Conservation (phyloP, 2,113 vertebrate species). For the Onychorhynchus coronatus region DNA sequence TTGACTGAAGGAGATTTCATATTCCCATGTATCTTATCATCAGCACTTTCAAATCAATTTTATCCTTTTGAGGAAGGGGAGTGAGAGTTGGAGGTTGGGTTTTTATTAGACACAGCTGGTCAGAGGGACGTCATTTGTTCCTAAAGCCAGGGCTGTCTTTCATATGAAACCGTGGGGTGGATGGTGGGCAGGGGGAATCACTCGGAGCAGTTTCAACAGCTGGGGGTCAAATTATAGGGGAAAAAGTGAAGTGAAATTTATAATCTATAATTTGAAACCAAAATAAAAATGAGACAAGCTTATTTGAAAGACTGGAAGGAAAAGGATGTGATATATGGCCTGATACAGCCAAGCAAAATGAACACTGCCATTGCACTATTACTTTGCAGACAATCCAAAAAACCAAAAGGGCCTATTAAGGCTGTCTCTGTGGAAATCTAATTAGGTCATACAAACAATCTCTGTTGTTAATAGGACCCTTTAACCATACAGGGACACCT, state of each 20-base stretch:
- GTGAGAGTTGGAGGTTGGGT: neutral
- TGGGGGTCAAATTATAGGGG: conserved; percentile 59
- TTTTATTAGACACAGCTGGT: conserved; percentile 59
- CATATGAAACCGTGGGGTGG: conserved; percentile 5
- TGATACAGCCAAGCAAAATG: conserved; percentile 64
- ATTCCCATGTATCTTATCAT: conserved; percentile 35
- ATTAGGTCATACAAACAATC: conserved; percentile 47
- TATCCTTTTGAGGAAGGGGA: conserved; percentile 35
- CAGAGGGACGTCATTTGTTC: conserved; percentile 20
- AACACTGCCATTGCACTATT: conserved; percentile 37
- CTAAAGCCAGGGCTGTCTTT: conserved; percentile 28
- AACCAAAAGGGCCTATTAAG: conserved; percentile 47
- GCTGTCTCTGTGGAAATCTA: conserved; percentile 51
- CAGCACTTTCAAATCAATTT: conserved; percentile 9
- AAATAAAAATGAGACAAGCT: conserved; percentile 42
- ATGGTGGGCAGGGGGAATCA: conserved; percentile 13
- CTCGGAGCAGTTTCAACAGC: conserved; percentile 46
- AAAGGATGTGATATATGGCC: conserved; percentile 50
- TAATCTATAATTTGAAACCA: conserved; percentile 71
- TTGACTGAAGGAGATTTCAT: neutral
- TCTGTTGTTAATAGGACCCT: conserved; percentile 8
- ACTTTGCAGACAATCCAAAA: conserved; percentile 54
- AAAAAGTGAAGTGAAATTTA: conserved; percentile 61
- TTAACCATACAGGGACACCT: neutral
- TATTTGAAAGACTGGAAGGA: conserved; percentile 41